Evolutionary conservation across 2,888 invertebrate genomes (phyloP).

Genomic region (Schizaphis graminum): DNA sequence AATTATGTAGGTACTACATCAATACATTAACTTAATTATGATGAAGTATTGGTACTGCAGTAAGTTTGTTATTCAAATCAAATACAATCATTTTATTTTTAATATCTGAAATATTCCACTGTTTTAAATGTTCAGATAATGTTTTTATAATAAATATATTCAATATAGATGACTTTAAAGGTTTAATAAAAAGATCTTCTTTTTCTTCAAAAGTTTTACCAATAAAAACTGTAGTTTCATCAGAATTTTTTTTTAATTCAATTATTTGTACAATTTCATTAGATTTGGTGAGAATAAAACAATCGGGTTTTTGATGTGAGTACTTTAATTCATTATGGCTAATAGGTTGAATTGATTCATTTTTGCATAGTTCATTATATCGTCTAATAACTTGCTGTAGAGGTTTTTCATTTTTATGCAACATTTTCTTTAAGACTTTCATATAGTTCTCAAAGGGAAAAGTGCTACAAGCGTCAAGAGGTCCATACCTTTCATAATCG

Average conservation of each 20-base stretch:
- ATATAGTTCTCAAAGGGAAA: constrained; percentile 11
- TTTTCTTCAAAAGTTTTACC: background rate
- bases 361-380: background rate
- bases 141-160: too few species aligned
- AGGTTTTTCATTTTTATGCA: background rate
- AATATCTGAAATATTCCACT: too few species aligned
- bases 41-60: too few species aligned
- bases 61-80: too few species aligned
- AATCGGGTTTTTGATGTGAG: background rate
- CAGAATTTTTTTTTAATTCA: background rate
- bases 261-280: background rate
- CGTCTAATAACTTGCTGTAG: background rate
- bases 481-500: background rate
- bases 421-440: background rate
- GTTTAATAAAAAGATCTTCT: background rate
- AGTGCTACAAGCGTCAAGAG: background rate
- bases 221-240: background rate
- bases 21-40: too few species aligned
- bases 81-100: too few species aligned
- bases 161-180: too few species aligned
- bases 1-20: too few species aligned
- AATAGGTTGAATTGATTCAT: background rate
- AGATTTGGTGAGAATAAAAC: background rate
- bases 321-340: background rate
- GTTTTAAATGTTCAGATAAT: too few species aligned